Conservation (phyloP, 2,888 invertebrate genomes). For the Eristalinus aeneus region DNA sequence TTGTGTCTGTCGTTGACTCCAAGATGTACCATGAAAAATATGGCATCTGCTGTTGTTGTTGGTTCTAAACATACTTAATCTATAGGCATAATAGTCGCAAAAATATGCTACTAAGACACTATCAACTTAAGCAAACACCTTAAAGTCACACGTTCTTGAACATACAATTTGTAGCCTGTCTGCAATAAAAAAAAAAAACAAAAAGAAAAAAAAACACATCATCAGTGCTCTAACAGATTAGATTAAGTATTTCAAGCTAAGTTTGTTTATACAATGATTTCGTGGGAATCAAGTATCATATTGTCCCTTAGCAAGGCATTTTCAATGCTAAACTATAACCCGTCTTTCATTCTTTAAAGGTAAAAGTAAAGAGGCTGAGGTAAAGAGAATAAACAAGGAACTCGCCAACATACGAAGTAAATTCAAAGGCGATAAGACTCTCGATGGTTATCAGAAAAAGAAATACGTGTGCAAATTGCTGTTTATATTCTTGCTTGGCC, state of each 20-base stretch:
- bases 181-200: no score
- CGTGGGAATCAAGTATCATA: background rate
- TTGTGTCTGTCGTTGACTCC: no score
- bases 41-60: no score
- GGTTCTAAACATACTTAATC: no score
- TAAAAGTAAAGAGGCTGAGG: slow-evolving; percentile 99
- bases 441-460: slow-evolving; percentile 99
- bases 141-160: no score
- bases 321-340: background rate
- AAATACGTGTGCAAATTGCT: slow-evolving; percentile 99
- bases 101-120: no score
- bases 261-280: background rate
- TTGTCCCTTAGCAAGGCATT: background rate
- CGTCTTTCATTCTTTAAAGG: slow-evolving; percentile 82
- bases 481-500: slow-evolving; percentile 99
- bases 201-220: background rate
- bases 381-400: slow-evolving; percentile 99
- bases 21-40: no score
- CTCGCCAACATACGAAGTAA: slow-evolving; percentile 99
- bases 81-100: no score
- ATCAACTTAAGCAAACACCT: no score
- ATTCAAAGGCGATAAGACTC: slow-evolving; percentile 99
- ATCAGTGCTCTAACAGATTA: background rate
- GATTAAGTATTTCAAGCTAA: background rate
- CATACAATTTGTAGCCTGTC: background rate